Conservation (phyloP, 2,888 invertebrate genomes). For the Myopa tessellatipennis region DNA sequence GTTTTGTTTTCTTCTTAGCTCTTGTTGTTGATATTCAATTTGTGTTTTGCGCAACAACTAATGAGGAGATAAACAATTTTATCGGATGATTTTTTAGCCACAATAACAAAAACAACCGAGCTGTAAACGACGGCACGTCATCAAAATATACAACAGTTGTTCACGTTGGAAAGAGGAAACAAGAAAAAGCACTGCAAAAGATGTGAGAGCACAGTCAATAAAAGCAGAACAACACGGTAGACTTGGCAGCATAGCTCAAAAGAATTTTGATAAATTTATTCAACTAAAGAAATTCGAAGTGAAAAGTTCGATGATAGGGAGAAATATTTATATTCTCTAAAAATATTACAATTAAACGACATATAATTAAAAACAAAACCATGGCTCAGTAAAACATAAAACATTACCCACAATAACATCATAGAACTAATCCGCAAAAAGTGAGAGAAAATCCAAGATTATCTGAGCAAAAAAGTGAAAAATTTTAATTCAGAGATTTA, state of each 20-base stretch:
- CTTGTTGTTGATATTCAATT: neutral
- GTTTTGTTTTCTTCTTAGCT: neutral
- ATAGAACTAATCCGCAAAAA: neutral
- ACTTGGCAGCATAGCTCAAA: conserved; percentile 17
- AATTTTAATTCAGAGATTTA: conserved; percentile 5
- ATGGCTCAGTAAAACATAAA: neutral
- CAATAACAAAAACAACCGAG: neutral
- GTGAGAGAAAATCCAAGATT: neutral
- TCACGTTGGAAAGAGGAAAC: neutral
- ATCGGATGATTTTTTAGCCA: conserved; percentile 26
- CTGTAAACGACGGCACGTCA: neutral
- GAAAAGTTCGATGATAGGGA: conserved; percentile 41
- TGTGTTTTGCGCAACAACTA: neutral
- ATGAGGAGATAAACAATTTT: conserved; percentile 2
- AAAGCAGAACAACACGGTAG: conserved; percentile 20
- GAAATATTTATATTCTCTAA: conserved; percentile 28
- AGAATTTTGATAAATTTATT: conserved; percentile 43
- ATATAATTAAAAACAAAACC: neutral
- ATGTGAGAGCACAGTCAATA: conserved; percentile 8
- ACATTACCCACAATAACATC: neutral
- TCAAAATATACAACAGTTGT: neutral
- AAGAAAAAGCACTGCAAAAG: neutral
- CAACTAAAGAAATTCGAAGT: conserved; percentile 49
- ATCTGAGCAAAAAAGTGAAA: neutral
- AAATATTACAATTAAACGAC: conserved; percentile 1